A percentile compares a stretch with the other conserved stretches of the same genome.
Evolutionary conservation across 2,113 vertebrate species (phyloP).

Genomic region (Cheilinus undulatus): DNA sequence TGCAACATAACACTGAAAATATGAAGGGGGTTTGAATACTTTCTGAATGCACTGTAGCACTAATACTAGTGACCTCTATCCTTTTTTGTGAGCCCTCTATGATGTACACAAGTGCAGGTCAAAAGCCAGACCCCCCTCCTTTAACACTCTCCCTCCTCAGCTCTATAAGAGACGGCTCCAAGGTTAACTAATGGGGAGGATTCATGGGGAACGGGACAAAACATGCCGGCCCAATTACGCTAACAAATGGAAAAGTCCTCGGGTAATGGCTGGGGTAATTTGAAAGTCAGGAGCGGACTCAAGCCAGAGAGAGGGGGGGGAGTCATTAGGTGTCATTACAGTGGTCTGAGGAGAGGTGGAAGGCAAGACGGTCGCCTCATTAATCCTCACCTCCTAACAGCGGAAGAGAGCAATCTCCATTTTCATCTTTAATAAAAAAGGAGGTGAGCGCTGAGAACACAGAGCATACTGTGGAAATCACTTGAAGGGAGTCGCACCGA

Average conservation of each 20-base stretch:
- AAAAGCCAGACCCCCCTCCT: conserved; percentile 6
- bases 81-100: conserved; percentile 3
- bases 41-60: too few relatives aligned
- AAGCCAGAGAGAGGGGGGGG: conserved; percentile 27
- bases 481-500: neutral
- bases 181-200: conserved; percentile 54
- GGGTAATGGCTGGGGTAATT: conserved; percentile 68
- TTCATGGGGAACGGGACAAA: conserved; percentile 46
- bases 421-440: conserved; percentile 54
- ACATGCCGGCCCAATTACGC: conserved; percentile 65
- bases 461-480: neutral
- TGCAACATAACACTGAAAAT: too few relatives aligned
- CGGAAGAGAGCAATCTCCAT: conserved; percentile 42
- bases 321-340: conserved; percentile 79
- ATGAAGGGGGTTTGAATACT: too few relatives aligned
- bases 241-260: conserved; percentile 73
- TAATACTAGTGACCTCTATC: too few relatives aligned
- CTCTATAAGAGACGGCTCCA: neutral
- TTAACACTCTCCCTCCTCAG: conserved; percentile 5
- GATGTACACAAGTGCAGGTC: conserved; percentile 11
- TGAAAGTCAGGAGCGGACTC: conserved; percentile 60
- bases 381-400: conserved; percentile 63
- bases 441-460: conserved; percentile 10
- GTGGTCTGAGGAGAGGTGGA: conserved; percentile 77
- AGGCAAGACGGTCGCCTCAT: conserved; percentile 50